phyloP scores from a whole-genome alignment of 2,113 vertebrate genomes.

The Xiphorhynchus elegans region DNA sequence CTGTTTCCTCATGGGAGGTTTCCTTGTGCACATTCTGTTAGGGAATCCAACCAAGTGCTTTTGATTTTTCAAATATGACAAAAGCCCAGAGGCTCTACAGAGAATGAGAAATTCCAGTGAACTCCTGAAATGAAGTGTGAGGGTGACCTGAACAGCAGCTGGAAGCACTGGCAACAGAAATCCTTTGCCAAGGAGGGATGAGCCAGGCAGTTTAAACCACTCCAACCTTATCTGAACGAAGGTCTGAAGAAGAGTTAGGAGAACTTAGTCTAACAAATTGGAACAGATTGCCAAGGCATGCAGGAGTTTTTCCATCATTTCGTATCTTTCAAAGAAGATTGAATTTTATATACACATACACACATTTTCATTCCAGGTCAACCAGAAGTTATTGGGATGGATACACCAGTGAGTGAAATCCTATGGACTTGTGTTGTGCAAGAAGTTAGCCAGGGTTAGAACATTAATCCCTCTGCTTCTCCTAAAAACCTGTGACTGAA shows the following conservation, averaged over 20 bases:
- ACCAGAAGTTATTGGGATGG: neutral
- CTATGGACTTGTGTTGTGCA: neutral
- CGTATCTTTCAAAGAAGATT: constrained; percentile 27
- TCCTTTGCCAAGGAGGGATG: constrained; percentile 5
- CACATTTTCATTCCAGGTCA: constrained; percentile 11
- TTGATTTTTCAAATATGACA: neutral
- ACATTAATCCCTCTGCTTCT: neutral
- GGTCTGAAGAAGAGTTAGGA: constrained; percentile 1
- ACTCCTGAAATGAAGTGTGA: neutral
- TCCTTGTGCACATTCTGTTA: neutral
- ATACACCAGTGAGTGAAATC: neutral
- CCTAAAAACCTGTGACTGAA: neutral
- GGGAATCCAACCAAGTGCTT: neutral
- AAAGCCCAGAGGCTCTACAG: neutral
- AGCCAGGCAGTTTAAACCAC: constrained; percentile 13
- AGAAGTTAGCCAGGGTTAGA: neutral
- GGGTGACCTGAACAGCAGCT: neutral
- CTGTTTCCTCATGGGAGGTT: neutral
- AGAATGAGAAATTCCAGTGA: neutral
- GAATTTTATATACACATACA: constrained; percentile 4
- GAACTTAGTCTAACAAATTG: constrained; percentile 29
- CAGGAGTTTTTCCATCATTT: constrained; percentile 25
- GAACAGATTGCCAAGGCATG: constrained; percentile 4
- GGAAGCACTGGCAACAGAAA: neutral
- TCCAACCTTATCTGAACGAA: constrained; percentile 26